Evolutionary conservation across 1,140 invertebrate species (phyloP).

Genomic region (Lordiphosa collinella): DNA sequence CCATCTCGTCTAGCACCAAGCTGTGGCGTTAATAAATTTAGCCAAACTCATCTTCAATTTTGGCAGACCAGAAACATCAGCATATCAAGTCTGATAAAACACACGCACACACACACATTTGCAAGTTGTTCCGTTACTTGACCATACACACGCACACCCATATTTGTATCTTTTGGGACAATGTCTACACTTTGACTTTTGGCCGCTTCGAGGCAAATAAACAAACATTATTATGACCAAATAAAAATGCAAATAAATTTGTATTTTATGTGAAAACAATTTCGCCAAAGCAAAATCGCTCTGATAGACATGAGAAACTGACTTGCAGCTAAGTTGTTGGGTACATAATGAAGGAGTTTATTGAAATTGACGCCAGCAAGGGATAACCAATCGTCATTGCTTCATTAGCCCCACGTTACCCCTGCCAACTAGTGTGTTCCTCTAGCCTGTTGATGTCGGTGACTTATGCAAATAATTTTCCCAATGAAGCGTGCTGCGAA

Average conservation of each 20-base stretch:
- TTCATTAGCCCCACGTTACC: constrained; percentile 25
- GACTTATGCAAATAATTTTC: constrained; percentile 59
- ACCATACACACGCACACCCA: constrained; percentile 10
- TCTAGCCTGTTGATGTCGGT: constrained; percentile 54
- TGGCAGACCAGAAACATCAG: constrained; percentile 36
- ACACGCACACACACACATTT: not conserved
- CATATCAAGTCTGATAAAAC: constrained; percentile 51
- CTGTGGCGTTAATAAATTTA: constrained; percentile 68
- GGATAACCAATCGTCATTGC: constrained; percentile 56
- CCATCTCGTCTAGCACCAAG: constrained; percentile 50
- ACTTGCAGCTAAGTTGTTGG: constrained; percentile 30
- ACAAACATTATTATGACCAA: constrained; percentile 73
- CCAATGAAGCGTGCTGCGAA: constrained; percentile 56
- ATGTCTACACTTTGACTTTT: constrained; percentile 54
- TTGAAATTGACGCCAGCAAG: constrained; percentile 58
- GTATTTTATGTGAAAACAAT: constrained; percentile 76
- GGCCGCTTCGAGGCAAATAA: constrained; percentile 51
- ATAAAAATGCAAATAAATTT: constrained; percentile 77
- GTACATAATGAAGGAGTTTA: constrained; percentile 67
- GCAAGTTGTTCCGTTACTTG: not conserved
- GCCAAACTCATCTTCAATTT: constrained; percentile 14
- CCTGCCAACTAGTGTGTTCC: constrained; percentile 24
- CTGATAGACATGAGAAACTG: constrained; percentile 35
- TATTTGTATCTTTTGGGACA: constrained; percentile 45
- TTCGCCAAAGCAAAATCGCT: constrained; percentile 46